A percentile compares a stretch with the other conserved stretches of the same genome.
Conservation (phyloP, 92 coral and sea anemone genomes). For the Hydrozoanthus gracilis region DNA sequence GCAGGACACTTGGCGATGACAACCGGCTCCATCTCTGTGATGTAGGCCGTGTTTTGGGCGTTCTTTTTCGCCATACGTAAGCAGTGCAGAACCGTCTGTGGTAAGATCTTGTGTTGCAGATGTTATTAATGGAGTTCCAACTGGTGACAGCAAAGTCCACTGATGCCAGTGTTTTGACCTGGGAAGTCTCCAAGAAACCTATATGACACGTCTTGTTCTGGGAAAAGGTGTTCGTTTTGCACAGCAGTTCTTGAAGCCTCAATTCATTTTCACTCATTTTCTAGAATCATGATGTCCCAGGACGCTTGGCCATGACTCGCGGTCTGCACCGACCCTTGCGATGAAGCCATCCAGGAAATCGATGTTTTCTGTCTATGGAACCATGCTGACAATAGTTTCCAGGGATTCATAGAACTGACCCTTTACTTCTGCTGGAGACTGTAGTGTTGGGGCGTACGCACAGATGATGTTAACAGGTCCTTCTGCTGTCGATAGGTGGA, state of each 20-base stretch:
- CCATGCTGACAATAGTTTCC: constrained; percentile 20
- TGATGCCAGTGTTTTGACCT: constrained; percentile 52
- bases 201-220: constrained; percentile 28
- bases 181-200: constrained; percentile 51
- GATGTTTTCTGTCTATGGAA: constrained; percentile 44
- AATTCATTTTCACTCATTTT: constrained; percentile 53
- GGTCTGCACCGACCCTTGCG: constrained; percentile 52
- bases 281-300: constrained; percentile 47
- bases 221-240: constrained; percentile 45
- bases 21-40: no score
- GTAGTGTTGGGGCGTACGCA: neutral
- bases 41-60: neutral
- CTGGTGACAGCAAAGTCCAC: constrained; percentile 52
- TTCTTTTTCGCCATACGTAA: constrained; percentile 27
- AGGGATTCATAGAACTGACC: constrained; percentile 58
- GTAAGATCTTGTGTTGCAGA: constrained; percentile 46
- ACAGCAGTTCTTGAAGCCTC: constrained; percentile 50
- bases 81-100: constrained; percentile 42
- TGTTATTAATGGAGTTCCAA: constrained; percentile 27
- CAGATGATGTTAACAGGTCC: constrained; percentile 21
- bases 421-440: constrained; percentile 44
- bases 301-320: constrained; percentile 43
- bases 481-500: neutral
- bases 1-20: no score
- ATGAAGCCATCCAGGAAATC: constrained; percentile 56